Evolutionary conservation across 2,888 invertebrate species (phyloP), one percentile per base, ranked within the genome.

Genomic region (Lagria hirta): DNA sequence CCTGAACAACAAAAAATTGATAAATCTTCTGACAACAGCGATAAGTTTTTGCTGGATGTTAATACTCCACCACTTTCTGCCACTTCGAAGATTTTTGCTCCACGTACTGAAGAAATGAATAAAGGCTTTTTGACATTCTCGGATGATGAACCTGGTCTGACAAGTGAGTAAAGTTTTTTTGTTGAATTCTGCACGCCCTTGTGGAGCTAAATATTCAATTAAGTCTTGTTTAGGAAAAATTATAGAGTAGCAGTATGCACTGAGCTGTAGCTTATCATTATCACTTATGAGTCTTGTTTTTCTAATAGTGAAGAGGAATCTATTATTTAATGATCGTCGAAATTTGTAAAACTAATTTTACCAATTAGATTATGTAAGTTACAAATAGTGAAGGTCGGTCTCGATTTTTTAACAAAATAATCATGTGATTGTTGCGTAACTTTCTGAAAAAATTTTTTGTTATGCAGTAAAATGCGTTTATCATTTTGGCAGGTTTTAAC

Each of bases 61-160:
- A 57, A 58, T 35, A 47, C 58, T 24, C 45, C 60, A 21, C 84
- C 85, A 12, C 81, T 81, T 67, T 82, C 84, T 38, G 82, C 85
- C 53, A 85, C 87, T 48, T 79, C 82, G 64, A 82, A 81, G 57
- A 84, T 88, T 66, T 88, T 90, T 70, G 84, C 83, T 52, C 87
- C 86, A 56, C 80, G 86, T 72, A 86, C 89, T 59, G 82, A 90
- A 80, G 93, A 93, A 74, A 94, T 95, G 93, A 92, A 87, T 78
- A 88, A 88, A 74, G 90, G 88, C 72, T 94, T 86, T 79, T 81
- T 92, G 68, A 86, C 85, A 73, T 92, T 89, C 75, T 82, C 86
- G 63, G 89, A 88, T 68, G 86, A 89, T 75, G 84, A 86, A 72
- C 78, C 82, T 55, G 88, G 88, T 64, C 77, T 86, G 69, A 88